Evolutionary conservation across 2,113 vertebrate species (phyloP).

Genomic region (Vanacampus margaritifer): DNA sequence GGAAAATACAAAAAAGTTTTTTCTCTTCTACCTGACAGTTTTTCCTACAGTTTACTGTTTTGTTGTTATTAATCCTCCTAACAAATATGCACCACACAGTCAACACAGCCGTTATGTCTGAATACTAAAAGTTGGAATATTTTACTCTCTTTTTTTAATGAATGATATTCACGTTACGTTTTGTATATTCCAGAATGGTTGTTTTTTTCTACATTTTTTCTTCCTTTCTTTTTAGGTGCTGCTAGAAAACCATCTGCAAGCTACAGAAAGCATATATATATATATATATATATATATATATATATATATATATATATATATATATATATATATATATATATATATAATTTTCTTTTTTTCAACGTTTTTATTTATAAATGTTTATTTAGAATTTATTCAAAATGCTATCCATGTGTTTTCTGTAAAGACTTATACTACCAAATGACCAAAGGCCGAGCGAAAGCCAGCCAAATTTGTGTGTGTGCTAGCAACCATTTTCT

Average conservation of each 20-base stretch:
- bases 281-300: no score
- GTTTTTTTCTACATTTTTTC: not conserved
- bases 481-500: no score
- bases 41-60: slow-evolving; percentile 7
- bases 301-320: no score
- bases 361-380: no score
- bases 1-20: slow-evolving; percentile 1
- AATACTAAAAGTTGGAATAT: slow-evolving; percentile 14
- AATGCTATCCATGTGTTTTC: no score
- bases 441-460: no score
- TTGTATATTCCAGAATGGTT: not conserved
- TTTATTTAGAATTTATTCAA: no score
- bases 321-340: no score
- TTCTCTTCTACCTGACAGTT: not conserved
- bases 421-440: no score
- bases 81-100: not conserved
- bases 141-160: slow-evolving; percentile 22
- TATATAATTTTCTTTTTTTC: no score
- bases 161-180: not conserved
- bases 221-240: not conserved
- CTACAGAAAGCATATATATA: not conserved
- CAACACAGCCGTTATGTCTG: slow-evolving; percentile 4
- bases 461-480: no score
- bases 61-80: slow-evolving; percentile 2
- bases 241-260: not conserved